A percentile compares a stretch with the other conserved stretches of the same genome.
phyloP scores from a whole-genome alignment of 2,888 invertebrate genomes.

The Toxonevra muliebris region DNA sequence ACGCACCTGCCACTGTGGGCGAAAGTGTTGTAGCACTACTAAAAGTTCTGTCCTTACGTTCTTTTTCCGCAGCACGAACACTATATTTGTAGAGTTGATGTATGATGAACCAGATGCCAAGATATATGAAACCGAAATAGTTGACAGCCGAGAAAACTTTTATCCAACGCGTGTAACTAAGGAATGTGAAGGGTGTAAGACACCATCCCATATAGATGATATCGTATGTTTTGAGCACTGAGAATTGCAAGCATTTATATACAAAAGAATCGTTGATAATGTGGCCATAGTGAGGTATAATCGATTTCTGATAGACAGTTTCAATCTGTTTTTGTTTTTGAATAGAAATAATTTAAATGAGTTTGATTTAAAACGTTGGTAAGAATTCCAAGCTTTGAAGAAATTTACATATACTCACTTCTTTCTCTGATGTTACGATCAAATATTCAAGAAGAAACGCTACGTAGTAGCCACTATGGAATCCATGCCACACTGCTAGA shows the following conservation, averaged over 20 bases:
- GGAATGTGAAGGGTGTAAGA: constrained; percentile 76
- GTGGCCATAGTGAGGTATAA: constrained; percentile 49
- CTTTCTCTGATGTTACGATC: constrained; percentile 85
- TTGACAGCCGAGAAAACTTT: constrained; percentile 71
- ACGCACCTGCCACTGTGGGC: constrained; percentile 6
- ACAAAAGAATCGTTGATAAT: constrained; percentile 46
- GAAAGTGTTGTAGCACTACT: constrained; percentile 36
- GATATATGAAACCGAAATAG: constrained; percentile 76
- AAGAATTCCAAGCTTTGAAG: too few species aligned
- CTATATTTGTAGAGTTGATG: constrained; percentile 43
- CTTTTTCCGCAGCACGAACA: constrained; percentile 10
- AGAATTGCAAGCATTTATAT: constrained; percentile 66
- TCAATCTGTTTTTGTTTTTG: constrained; percentile 46
- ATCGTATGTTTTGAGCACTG: constrained; percentile 76
- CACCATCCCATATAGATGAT: constrained; percentile 87
- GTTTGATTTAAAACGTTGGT: too few species aligned
- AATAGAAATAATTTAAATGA: not conserved
- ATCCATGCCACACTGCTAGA: constrained; percentile 96
- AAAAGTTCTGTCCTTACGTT: constrained; percentile 19
- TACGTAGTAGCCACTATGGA: constrained; percentile 92
- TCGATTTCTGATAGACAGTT: constrained; percentile 46
- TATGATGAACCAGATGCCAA: constrained; percentile 69
- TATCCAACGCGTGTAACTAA: constrained; percentile 76
- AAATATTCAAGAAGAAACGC: constrained; percentile 92
- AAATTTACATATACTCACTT: constrained; percentile 68